phyloP scores from a whole-genome alignment of 2,888 invertebrate genomes.

The Camponotus fellah region DNA sequence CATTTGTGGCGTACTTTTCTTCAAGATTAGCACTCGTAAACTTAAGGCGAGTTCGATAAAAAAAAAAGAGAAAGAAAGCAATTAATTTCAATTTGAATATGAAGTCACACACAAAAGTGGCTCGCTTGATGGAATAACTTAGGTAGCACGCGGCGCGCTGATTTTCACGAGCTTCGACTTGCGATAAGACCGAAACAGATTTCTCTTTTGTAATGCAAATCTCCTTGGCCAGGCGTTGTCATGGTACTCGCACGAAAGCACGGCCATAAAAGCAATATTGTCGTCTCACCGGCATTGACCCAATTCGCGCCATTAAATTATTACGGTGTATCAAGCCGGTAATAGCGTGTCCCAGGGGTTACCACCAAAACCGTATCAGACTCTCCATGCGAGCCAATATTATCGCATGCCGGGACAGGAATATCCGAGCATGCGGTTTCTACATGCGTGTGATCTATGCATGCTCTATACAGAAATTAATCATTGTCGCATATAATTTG shows the following conservation, averaged over 20 bases:
- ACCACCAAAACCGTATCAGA: slow-evolving; percentile 66
- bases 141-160: slow-evolving; percentile 7
- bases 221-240: slow-evolving; percentile 21
- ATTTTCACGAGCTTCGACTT: slow-evolving; percentile 18
- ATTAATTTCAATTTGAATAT: slow-evolving; percentile 27
- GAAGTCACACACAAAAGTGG: neutral
- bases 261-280: slow-evolving; percentile 66
- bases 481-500: neutral
- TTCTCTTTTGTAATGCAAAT: slow-evolving; percentile 70
- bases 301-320: slow-evolving; percentile 73
- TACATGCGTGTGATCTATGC: neutral
- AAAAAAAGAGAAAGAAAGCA: slow-evolving; percentile 26
- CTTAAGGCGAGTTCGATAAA: slow-evolving; percentile 20
- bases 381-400: slow-evolving; percentile 54
- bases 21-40: slow-evolving; percentile 30
- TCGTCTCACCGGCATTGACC: slow-evolving; percentile 75
- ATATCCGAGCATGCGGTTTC: slow-evolving; percentile 23
- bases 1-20: slow-evolving; percentile 28
- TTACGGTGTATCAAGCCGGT: slow-evolving; percentile 71
- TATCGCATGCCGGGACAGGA: slow-evolving; percentile 47
- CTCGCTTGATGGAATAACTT: slow-evolving; percentile 1
- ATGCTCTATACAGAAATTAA: slow-evolving; percentile 2
- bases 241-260: slow-evolving; percentile 28
- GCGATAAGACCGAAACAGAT: slow-evolving; percentile 49
- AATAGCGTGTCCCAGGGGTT: slow-evolving; percentile 69